phyloP scores from a whole-genome alignment of 2,113 vertebrate species.

The Odocoileus hemionus region DNA sequence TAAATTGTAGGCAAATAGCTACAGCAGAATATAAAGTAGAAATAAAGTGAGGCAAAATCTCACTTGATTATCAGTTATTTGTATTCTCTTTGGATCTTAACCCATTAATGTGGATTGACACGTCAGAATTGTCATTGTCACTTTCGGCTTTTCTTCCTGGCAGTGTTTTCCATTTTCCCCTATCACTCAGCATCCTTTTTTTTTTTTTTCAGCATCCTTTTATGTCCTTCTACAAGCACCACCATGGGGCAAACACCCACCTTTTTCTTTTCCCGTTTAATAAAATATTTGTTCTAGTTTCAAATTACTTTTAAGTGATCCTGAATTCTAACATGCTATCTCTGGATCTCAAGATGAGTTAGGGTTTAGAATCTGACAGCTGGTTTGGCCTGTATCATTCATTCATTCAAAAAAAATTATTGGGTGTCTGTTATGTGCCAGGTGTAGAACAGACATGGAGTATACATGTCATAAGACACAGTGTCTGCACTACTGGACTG shows the following conservation, averaged over 20 bases:
- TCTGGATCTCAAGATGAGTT: neutral
- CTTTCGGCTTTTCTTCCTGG: neutral
- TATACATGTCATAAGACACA: neutral
- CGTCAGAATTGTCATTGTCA: neutral
- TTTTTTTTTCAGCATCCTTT: neutral
- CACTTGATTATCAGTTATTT: neutral
- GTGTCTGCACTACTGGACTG: neutral
- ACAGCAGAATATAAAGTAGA: neutral
- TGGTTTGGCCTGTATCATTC: neutral
- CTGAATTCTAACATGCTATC: neutral
- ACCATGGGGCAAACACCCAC: neutral
- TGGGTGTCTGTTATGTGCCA: neutral
- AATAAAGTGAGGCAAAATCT: neutral
- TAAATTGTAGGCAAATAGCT: neutral
- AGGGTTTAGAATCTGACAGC: neutral
- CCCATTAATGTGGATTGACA: neutral
- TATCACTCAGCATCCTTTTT: neutral
- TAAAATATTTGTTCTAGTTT: neutral
- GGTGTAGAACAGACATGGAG: neutral
- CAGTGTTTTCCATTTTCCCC: neutral
- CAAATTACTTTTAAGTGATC: neutral
- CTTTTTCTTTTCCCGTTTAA: neutral
- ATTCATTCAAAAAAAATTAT: neutral
- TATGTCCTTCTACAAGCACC: neutral
- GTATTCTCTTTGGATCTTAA: neutral